Evolutionary conservation across 2,113 vertebrate genomes (phyloP).

Genomic region (Sarotherodon lohbergeri): DNA sequence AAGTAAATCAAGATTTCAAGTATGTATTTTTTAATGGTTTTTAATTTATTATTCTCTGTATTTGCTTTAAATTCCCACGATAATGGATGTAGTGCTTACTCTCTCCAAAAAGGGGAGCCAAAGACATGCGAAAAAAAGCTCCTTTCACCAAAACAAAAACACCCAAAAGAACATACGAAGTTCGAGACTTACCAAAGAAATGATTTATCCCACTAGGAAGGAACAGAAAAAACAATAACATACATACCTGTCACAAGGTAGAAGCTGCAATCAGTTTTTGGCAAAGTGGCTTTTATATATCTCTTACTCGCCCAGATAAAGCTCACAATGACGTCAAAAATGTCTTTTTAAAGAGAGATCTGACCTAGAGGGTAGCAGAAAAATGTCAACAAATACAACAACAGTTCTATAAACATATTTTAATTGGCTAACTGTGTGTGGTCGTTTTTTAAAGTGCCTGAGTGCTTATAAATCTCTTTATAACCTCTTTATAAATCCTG

Average conservation of each 20-base stretch:
- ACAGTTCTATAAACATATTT: neutral
- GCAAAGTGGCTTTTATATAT: neutral
- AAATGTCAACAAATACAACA: neutral
- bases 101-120: neutral
- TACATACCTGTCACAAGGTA: neutral
- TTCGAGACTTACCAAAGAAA: neutral
- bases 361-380: rapidly evolving
- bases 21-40: neutral
- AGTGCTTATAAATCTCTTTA: neutral
- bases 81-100: neutral
- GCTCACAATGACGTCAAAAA: neutral
- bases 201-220: neutral
- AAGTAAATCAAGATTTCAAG: neutral
- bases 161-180: neutral
- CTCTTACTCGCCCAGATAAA: neutral
- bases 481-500: neutral
- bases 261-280: neutral
- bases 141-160: neutral
- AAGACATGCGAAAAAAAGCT: neutral
- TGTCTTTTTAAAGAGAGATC: neutral
- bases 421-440: neutral
- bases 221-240: neutral
- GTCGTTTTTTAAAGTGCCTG: neutral
- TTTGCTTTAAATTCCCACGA: neutral
- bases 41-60: neutral